These are phyloP conservation scores for Willisornis vidua DNA, from an alignment of 2,113 vertebrate species.

Conservation along the genomic window DNA sequence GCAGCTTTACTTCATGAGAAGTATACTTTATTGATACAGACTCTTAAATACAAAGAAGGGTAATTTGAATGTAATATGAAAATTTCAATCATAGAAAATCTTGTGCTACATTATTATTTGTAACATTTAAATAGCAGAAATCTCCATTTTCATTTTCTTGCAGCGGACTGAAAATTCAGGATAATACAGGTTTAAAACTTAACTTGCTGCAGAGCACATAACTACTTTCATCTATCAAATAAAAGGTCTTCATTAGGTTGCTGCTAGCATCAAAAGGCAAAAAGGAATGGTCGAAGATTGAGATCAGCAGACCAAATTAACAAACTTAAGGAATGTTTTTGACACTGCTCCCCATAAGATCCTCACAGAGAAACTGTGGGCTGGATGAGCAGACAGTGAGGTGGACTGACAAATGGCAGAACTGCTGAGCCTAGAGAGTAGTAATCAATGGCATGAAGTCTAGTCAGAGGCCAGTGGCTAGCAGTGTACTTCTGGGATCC, in stretches of 20 bases:
- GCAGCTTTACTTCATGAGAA: neutral
- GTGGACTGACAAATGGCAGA: neutral
- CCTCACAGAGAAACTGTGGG: neutral
- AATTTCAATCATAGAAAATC: neutral
- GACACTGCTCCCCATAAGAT: neutral
- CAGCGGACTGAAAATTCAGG: neutral
- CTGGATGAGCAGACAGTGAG: neutral
- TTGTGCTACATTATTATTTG: neutral
- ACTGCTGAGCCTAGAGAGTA: neutral
- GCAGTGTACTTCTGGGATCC: neutral
- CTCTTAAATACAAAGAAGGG: neutral
- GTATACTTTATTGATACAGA: neutral
- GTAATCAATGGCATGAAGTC: neutral
- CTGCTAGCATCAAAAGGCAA: neutral
- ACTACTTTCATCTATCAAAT: neutral
- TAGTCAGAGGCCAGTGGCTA: neutral
- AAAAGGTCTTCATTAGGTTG: neutral
- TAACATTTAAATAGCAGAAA: neutral
- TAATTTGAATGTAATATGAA: neutral
- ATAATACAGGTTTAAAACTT: neutral
- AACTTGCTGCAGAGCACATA: neutral
- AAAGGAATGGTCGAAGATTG: neutral
- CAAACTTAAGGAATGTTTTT: neutral
- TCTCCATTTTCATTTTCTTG: neutral
- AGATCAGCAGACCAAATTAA: neutral